Conservation (phyloP, 2,113 vertebrate species). For the Heteronetta atricapilla region DNA sequence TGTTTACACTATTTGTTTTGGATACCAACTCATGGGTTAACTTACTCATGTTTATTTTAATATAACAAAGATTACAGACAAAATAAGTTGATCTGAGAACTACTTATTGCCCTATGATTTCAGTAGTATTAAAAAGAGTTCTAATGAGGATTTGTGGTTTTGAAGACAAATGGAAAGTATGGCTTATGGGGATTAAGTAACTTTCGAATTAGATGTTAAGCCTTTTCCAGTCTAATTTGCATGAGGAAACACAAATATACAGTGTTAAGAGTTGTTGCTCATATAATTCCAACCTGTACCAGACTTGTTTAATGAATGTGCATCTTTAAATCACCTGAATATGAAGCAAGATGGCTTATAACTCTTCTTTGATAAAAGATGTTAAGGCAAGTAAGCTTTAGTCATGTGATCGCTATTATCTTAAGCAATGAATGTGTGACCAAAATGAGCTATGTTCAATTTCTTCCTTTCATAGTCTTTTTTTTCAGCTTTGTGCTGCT, state of each 20-base stretch:
- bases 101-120: not conserved
- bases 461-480: not conserved
- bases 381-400: not conserved
- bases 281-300: not conserved
- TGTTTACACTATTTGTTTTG: not conserved
- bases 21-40: not conserved
- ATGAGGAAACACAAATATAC: accelerated
- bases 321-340: not conserved
- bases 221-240: not conserved
- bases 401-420: not conserved
- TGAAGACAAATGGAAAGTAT: not conserved
- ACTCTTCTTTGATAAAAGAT: not conserved
- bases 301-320: not conserved
- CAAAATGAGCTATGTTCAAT: not conserved
- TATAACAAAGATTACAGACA: not conserved
- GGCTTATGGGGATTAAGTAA: not conserved
- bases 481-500: not conserved
- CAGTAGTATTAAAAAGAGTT: not conserved
- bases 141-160: not conserved
- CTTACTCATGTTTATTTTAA: not conserved
- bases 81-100: not conserved
- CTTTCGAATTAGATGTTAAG: not conserved
- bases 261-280: accelerated
- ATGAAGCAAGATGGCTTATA: not conserved
- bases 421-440: not conserved